Evolutionary conservation across 2,113 vertebrate species (phyloP).

Genomic region (human): DNA sequence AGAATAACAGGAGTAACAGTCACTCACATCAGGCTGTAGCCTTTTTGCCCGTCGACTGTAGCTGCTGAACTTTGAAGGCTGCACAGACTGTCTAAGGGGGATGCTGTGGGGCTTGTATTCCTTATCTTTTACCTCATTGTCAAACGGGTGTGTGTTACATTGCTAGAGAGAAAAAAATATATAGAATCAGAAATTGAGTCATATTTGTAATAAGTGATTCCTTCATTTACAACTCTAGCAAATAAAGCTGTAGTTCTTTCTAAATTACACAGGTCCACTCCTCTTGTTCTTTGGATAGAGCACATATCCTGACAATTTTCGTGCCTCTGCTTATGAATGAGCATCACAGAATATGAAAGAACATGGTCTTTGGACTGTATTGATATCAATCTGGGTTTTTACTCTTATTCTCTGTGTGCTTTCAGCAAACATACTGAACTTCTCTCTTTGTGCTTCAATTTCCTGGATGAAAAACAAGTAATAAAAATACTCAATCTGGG

Average conservation of each 20-base stretch:
- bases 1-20: background rate
- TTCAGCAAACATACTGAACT: background rate
- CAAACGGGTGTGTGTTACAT: constrained; percentile 88
- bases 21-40: constrained; percentile 91
- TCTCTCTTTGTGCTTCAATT: background rate
- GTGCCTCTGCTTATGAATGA: background rate
- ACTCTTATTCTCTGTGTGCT: background rate
- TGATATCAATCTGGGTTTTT: background rate
- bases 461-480: background rate
- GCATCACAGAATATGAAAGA: background rate
- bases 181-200: background rate
- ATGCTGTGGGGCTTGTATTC: constrained; percentile 96
- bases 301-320: background rate
- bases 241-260: background rate
- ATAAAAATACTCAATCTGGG: background rate
- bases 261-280: background rate
- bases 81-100: constrained; percentile 91
- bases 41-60: constrained; percentile 92
- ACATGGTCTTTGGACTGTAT: background rate
- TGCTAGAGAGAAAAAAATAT: constrained; percentile 72
- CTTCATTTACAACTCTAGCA: background rate
- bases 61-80: constrained; percentile 91
- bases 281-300: background rate
- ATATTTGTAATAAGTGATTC: background rate
- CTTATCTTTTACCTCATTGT: constrained; percentile 89